Evolutionary conservation across 2,797 vertebrate species (phyloP).

Genomic region (Enoplosus armatus): DNA sequence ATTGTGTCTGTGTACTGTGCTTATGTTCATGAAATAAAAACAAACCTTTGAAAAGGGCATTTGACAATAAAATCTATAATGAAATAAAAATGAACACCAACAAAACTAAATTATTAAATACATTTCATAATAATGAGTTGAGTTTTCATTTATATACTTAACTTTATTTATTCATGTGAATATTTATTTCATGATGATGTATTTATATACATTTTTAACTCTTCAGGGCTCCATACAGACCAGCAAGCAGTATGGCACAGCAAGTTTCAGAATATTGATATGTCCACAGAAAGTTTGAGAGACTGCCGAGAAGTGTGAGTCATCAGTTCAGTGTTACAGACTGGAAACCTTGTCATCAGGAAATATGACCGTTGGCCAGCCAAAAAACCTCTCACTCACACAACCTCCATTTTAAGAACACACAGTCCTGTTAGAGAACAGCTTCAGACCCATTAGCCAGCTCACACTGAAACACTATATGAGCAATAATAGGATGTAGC

Average conservation of each 20-base stretch:
- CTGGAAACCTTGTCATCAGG: conserved; percentile 55
- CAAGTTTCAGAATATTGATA: neutral
- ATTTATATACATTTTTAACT: neutral
- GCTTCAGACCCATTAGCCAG: conserved; percentile 40
- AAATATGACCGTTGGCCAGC: conserved; percentile 46
- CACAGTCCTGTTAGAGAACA: conserved; percentile 14
- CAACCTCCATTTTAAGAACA: conserved; percentile 37
- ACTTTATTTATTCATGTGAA: neutral
- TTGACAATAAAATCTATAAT: too few species aligned
- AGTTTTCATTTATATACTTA: neutral
- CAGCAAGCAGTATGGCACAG: neutral
- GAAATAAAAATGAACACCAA: neutral
- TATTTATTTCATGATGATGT: neutral
- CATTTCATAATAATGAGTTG: neutral
- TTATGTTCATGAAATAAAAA: too few species aligned
- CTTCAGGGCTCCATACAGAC: neutral
- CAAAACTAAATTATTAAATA: neutral
- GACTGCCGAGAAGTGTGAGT: conserved; percentile 58
- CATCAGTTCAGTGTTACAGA: conserved; percentile 45
- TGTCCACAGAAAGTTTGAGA: conserved; percentile 15
- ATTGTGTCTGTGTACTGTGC: too few species aligned
- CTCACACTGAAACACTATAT: conserved; percentile 38
- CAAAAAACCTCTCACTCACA: conserved; percentile 29
- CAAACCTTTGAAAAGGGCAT: too few species aligned
- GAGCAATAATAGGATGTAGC: conserved; percentile 26